These are phyloP conservation scores for Phylloscopus collybita DNA, from an alignment of 2,797 vertebrate genomes.

Conservation along the genomic window DNA sequence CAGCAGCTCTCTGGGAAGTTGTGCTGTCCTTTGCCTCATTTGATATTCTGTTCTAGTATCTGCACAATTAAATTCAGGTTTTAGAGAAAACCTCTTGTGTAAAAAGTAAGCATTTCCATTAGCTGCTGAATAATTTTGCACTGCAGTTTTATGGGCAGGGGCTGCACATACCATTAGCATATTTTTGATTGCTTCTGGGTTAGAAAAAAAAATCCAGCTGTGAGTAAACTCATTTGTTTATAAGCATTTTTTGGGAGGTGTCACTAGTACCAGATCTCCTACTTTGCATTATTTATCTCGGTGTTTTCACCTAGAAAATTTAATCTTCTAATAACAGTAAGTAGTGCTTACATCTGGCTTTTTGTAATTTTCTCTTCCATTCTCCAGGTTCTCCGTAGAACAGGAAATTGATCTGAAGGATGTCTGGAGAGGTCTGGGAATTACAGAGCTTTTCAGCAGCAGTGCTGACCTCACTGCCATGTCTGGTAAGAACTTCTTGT, in stretches of 20 bases:
- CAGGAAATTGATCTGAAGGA: conserved; percentile 92
- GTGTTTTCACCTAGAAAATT: not conserved
- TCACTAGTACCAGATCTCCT: not conserved
- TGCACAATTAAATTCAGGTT: conserved; percentile 14
- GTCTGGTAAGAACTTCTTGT: conserved; percentile 82
- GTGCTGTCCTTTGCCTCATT: not conserved
- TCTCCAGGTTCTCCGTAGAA: conserved; percentile 91
- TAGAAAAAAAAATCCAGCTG: not conserved
- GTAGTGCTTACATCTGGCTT: not conserved
- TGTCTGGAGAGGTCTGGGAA: conserved; percentile 87
- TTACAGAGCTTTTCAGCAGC: conserved; percentile 89
- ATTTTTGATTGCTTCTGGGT: conserved; percentile 15
- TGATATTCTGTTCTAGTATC: not conserved
- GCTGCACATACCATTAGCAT: not conserved
- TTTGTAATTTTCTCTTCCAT: not conserved
- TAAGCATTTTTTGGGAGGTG: not conserved
- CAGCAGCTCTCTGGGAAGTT: not conserved
- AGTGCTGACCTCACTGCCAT: conserved; percentile 93
- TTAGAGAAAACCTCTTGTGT: not conserved
- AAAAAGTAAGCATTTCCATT: not conserved
- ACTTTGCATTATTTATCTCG: not conserved
- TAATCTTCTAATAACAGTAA: not conserved
- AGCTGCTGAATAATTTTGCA: not conserved
- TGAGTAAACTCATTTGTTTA: not conserved
- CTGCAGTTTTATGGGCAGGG: conserved; percentile 2